Evolutionary conservation across 2,113 vertebrate species (phyloP).

Genomic region (Microtus ochrogaster): DNA sequence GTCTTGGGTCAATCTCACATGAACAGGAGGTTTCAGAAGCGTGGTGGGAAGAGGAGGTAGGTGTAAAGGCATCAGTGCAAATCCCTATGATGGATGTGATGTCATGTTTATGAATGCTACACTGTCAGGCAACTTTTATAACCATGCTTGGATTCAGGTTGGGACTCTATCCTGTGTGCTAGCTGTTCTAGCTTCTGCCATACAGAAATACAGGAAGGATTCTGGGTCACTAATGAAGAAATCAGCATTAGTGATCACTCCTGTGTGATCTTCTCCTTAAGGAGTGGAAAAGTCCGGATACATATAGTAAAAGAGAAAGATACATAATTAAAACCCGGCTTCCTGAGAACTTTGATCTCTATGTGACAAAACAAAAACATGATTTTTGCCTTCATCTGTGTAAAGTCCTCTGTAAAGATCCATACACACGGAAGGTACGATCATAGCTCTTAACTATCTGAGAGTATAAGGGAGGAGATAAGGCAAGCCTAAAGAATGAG

Average conservation of each 20-base stretch:
- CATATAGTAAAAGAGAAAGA: neutral
- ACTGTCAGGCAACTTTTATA: neutral
- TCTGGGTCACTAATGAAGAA: neutral
- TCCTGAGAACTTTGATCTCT: neutral
- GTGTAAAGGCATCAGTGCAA: neutral
- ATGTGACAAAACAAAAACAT: neutral
- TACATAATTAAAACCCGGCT: neutral
- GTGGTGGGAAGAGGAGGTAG: neutral
- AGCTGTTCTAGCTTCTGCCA: neutral
- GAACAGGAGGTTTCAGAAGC: slow-evolving; percentile 4
- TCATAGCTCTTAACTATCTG: slow-evolving; percentile 20
- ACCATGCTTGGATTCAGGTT: neutral
- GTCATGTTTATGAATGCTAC: neutral
- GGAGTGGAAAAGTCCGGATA: neutral
- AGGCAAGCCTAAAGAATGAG: slow-evolving; percentile 30
- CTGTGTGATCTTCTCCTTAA: neutral
- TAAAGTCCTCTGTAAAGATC: neutral
- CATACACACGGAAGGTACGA: slow-evolving; percentile 42
- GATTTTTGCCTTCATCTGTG: neutral
- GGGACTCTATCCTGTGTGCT: neutral
- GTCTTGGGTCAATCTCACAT: neutral
- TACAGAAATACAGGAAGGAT: neutral
- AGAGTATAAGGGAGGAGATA: neutral
- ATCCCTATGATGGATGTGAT: neutral
- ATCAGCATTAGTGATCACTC: neutral